Evolutionary conservation across 2,888 invertebrate species (phyloP), one percentile per base, ranked within the genome.

Genomic region (Hydraecia micacea): DNA sequence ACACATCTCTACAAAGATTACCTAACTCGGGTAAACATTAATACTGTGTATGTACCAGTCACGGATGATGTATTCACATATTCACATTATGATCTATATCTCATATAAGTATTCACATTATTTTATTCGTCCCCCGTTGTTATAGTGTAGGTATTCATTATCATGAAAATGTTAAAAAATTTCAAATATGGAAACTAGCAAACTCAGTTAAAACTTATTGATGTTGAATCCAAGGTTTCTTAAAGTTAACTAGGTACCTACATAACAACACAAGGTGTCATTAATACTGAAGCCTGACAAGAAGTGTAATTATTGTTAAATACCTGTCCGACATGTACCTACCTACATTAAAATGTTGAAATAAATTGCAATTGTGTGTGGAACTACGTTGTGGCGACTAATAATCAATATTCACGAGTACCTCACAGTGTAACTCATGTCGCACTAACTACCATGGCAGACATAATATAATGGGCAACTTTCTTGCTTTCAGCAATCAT

Each of bases 21-120:
- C 90, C 90, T 91, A 92, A 90, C 77, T 86, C 75, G 79, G 68
- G 84, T 87, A 90, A 90, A 90, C 86, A 89, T 86, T 81, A 79
- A 79, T 79, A 77, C 84, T 80, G 87, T 73, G 83, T 78, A 32
- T 32, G 32, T 32, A 86, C 87, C 84, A 86, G 83, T 85, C 87
- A 86, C 86, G 86, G 82, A 87, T 84, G 79, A 80, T 79, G 85
- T 79, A 85, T 85, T 66, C 74, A 63, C 49, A 74, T 74, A 62
- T 81, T 83, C 75, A 68, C 75, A 85, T 71, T 65, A 71, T 81
- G 80, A 70, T 36, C n/a, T 36, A 36, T n/a, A 36, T 52, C 36
- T 73, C 73, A 46, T 42, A 71, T 76, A 49, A 49, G 18, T 49
- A 62, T 83, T 80, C 68, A 71, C 73, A 80, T 75, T 58, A 69